A percentile compares a stretch with the other conserved stretches of the same genome.
Evolutionary conservation across 2,888 invertebrate genomes (phyloP).

Genomic region (Galeruca laticollis): DNA sequence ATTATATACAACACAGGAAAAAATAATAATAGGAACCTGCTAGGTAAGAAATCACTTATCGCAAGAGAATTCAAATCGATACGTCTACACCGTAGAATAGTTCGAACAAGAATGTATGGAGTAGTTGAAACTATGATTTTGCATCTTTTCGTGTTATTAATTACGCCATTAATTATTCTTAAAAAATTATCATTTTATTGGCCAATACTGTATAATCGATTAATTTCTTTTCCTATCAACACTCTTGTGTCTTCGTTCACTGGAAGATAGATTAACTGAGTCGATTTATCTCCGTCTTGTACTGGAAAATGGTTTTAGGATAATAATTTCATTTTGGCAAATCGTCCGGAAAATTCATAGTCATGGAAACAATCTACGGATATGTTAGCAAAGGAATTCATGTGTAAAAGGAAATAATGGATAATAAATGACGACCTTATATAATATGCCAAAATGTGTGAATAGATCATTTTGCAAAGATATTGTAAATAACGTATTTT

Average conservation of each 20-base stretch:
- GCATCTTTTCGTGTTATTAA: no score
- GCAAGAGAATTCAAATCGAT: no score
- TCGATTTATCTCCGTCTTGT: constrained; percentile 39
- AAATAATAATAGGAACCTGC: no score
- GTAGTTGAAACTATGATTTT: no score
- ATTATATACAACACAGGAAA: no score
- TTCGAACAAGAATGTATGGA: no score
- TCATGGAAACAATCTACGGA: constrained; percentile 13
- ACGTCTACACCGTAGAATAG: no score
- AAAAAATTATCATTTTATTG: not conserved
- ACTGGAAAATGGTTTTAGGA: constrained; percentile 31
- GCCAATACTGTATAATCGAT: no score
- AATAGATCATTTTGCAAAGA: constrained; percentile 16
- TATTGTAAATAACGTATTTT: constrained; percentile 18
- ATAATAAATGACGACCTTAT: not conserved
- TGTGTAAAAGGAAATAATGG: constrained; percentile 12
- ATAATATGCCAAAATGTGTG: constrained; percentile 25
- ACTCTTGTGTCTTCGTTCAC: no score
- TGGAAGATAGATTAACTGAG: constrained; percentile 14
- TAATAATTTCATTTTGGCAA: constrained; percentile 43
- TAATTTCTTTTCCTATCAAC: no score
- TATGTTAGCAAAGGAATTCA: constrained; percentile 11
- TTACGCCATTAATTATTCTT: no score
- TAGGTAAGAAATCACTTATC: no score
- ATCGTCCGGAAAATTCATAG: constrained; percentile 35